A percentile compares a stretch with the other conserved stretches of the same genome.
Conservation (phyloP, 2,888 invertebrate genomes). For the Neoaliturus tenellus region DNA sequence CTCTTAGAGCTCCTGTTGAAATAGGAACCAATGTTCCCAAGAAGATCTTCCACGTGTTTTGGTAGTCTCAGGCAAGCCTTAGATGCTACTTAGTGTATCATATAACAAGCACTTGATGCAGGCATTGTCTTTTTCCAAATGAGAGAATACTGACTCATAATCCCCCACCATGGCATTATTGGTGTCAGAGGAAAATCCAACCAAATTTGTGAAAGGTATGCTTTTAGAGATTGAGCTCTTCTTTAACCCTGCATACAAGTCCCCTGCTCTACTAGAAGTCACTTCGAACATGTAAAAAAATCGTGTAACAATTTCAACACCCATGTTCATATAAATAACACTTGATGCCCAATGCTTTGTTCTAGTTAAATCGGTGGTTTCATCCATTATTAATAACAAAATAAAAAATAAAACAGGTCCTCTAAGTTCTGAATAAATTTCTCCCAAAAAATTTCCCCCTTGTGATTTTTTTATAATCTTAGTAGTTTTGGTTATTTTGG, state of each 20-base stretch:
- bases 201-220: constrained; percentile 6
- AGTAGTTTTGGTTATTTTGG: not conserved
- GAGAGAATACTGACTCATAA: not conserved
- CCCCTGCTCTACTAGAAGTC: not conserved
- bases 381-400: not conserved
- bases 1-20: not conserved
- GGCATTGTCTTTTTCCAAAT: not conserved
- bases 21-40: constrained; percentile 20
- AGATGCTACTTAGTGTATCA: not conserved
- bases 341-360: constrained; percentile 24
- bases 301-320: not conserved
- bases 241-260: not conserved
- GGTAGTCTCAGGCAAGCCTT: constrained; percentile 10
- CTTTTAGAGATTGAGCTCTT: not conserved
- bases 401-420: not conserved
- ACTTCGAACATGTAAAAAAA: constrained; percentile 32
- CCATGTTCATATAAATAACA: constrained; percentile 10
- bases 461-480: not conserved
- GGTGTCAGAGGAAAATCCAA: constrained; percentile 30
- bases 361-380: not conserved
- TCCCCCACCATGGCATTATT: constrained; percentile 39
- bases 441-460: not conserved
- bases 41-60: constrained; percentile 7
- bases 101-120: not conserved
- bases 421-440: not conserved